A percentile compares a stretch with the other conserved stretches of the same genome.
Evolutionary conservation across 1,140 invertebrate genomes (phyloP).

Genomic region (Teleopsis dalmanni): DNA sequence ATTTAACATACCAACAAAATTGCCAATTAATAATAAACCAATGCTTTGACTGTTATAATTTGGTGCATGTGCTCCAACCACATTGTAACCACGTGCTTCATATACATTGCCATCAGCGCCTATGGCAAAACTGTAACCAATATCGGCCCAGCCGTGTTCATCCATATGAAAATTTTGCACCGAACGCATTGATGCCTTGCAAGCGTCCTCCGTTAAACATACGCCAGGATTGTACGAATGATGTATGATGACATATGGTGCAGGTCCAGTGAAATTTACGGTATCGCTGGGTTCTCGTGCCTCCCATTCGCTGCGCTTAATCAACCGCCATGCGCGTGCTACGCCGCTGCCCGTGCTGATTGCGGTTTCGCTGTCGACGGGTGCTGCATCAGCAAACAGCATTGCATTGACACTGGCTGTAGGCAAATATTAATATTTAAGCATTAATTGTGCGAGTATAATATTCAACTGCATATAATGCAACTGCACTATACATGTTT

Average conservation of each 20-base stretch:
- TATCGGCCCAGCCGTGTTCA: slow-evolving; percentile 55
- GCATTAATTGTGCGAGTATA: too few relatives aligned
- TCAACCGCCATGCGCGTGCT: slow-evolving; percentile 1
- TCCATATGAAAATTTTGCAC: slow-evolving; percentile 53
- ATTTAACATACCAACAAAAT: slow-evolving; percentile 5
- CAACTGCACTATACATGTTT: too few relatives aligned
- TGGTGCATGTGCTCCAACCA: slow-evolving; percentile 54
- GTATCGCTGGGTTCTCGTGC: slow-evolving; percentile 47
- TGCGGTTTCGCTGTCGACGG: too few relatives aligned
- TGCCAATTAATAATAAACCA: slow-evolving; percentile 53
- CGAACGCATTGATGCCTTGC: slow-evolving; percentile 45
- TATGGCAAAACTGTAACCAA: slow-evolving; percentile 52
- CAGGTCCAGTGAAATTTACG: slow-evolving; percentile 48
- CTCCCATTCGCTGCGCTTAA: slow-evolving; percentile 47
- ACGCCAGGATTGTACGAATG: slow-evolving; percentile 54
- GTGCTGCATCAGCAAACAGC: too few relatives aligned
- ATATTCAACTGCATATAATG: too few relatives aligned
- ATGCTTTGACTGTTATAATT: slow-evolving; percentile 57
- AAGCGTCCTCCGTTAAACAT: slow-evolving; percentile 41
- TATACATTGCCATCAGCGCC: slow-evolving; percentile 48
- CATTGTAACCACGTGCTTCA: slow-evolving; percentile 61
- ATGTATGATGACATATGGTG: slow-evolving; percentile 64
- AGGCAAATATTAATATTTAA: too few relatives aligned
- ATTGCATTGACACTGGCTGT: too few relatives aligned
- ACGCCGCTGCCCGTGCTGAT: background rate